A percentile compares a stretch with the other conserved stretches of the same genome.
Conservation (phyloP, 2,113 vertebrate genomes). For the Agelaius tricolor region DNA sequence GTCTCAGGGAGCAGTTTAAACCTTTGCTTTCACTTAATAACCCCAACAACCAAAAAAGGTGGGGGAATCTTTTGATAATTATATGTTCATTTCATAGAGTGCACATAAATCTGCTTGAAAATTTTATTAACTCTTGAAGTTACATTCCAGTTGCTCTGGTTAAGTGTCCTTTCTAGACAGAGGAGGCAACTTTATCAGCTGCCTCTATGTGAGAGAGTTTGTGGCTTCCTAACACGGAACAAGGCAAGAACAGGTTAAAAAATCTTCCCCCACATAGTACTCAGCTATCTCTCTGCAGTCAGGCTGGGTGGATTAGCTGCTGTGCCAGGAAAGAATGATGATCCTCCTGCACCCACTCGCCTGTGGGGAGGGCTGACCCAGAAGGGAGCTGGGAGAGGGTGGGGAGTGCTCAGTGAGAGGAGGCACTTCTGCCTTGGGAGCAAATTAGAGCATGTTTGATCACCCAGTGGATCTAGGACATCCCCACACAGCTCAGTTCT, state of each 20-base stretch:
- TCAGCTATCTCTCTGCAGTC: constrained; percentile 1
- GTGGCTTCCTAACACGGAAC: not conserved
- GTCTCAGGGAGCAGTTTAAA: not conserved
- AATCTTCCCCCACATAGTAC: not conserved
- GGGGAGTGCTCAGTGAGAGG: not conserved
- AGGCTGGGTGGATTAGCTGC: constrained; percentile 18
- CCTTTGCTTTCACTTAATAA: not conserved
- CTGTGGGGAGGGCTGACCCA: constrained; percentile 35
- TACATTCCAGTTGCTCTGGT: not conserved
- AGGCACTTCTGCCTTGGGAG: not conserved
- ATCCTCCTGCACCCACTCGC: constrained; percentile 3
- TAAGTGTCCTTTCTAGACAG: not conserved
- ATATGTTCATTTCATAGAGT: not conserved
- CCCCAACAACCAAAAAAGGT: not conserved
- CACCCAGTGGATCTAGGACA: not conserved
- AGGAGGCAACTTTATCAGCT: not conserved
- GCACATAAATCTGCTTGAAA: not conserved
- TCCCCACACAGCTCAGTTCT: not conserved
- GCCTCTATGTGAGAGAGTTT: not conserved
- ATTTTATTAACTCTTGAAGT: not conserved
- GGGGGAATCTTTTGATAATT: not conserved
- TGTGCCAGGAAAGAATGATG: constrained; percentile 50
- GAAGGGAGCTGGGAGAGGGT: not conserved
- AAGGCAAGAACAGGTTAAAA: constrained; percentile 19
- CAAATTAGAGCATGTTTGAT: not conserved